Evolutionary conservation across 2,797 vertebrate genomes (phyloP), one percentile per base, ranked within the genome.

Genomic region (Amblyopsis hoosieri): DNA sequence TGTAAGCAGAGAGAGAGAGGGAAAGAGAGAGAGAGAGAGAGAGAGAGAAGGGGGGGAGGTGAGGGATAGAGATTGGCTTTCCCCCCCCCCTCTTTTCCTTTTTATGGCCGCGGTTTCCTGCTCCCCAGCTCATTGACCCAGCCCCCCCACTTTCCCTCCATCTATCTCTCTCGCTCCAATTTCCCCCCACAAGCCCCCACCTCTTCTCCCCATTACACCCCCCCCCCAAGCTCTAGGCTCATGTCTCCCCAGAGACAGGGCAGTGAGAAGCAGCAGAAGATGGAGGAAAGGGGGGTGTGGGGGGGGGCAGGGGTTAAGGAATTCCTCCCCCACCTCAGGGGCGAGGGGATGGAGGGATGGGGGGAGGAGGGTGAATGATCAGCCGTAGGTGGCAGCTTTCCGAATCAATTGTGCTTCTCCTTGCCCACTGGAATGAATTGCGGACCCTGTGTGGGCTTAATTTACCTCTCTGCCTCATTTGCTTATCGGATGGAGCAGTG

Each of bases 1-100:
- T 92, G 89, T 92, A 92, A 89, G 89, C 85, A 51, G 86, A 83
- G 87, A 82, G 86, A 77, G 75, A 72, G 67, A 53, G 55, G 54
- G 56, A 54, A 45, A 57, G 67, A 54, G 67, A 54, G 61, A 33
- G 60, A 52, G 57, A n/a, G 56, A 45, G 15, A 48, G 60, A 45
- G 70, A 60, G 78, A 83, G 59, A 50, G 50, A 62, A 47, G 13
- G 12, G 31, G 58, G 45, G 51, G 31, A 29, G 14, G 12, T n/a
- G 57, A 60, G 57, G 47, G 53, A 31, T 45, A 56, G 45, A 54
- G 45, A 45, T 78, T 75, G 75, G 56, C 29, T 3, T 62, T 51
- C 69, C 82, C 85, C 74, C 83, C 83, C 71, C 52, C n/a, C 48
- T 60, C 64, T 75, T 60, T 63, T 47, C 62, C 84, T 83, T 75